Percentiles rank a stretch among this genome's conserved stretches.
Evolutionary conservation across 1,140 invertebrate species (phyloP).

Genomic region (Mylabris phalerata): DNA sequence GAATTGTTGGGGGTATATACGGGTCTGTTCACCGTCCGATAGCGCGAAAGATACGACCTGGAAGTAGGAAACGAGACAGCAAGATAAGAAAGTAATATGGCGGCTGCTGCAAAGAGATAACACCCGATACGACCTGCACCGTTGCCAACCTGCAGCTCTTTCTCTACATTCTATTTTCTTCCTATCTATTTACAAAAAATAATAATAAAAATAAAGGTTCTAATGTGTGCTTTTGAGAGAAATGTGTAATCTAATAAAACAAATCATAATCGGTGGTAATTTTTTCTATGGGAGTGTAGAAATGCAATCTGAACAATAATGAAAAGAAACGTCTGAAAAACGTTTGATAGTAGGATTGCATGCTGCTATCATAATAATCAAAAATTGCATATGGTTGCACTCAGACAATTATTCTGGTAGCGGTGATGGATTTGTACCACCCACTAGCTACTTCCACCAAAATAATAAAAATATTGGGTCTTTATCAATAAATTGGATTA

Average conservation of each 20-base stretch:
- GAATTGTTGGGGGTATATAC: conserved; percentile 20
- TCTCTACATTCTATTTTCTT: neutral
- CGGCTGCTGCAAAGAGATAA: conserved; percentile 37
- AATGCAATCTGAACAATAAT: conserved; percentile 7
- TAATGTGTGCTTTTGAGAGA: neutral
- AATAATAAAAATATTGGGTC: no score
- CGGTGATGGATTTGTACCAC: no score
- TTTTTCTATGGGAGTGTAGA: conserved; percentile 10
- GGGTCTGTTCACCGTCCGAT: conserved; percentile 31
- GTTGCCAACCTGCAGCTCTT: conserved; percentile 21
- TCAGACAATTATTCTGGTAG: neutral
- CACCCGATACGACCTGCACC: conserved; percentile 32
- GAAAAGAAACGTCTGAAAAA: conserved; percentile 12
- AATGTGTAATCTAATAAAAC: neutral
- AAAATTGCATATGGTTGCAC: conserved; percentile 20
- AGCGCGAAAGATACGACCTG: conserved; percentile 35
- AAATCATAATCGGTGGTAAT: neutral
- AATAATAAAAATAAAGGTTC: neutral
- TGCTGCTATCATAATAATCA: conserved; percentile 13
- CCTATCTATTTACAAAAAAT: neutral
- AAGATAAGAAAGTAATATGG: conserved; percentile 41
- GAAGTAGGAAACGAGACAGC: conserved; percentile 39
- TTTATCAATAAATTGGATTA: no score
- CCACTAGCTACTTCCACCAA: no score
- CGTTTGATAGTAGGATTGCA: conserved; percentile 11